Base-by-base conservation (phyloP, 2,888 invertebrate species). In the Aphrophora alni region DNA sequence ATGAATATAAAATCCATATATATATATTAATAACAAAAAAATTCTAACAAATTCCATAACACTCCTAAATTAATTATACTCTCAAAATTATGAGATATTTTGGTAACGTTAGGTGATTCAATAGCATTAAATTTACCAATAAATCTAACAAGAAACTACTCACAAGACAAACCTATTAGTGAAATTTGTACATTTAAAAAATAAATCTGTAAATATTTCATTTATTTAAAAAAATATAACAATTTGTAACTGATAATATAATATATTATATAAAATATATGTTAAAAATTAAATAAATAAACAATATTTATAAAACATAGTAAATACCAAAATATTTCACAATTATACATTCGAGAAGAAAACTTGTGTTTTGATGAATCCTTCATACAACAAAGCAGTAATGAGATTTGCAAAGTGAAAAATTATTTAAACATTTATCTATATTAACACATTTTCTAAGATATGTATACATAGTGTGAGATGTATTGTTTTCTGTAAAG, bases 41-140 rank as follows among this genome's bases (percentile, higher is more conserved):
- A 33, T n/a, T 21, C 5, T 59, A 59, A 59, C 59, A 59, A 59
- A 59, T 59, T 59, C 59, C 59, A 59, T 59, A 59, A 59, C 59
- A 59, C 59, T 59, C 21, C 59, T 59, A 59, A 59, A 59, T 59
- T 21, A 59, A 59, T n/a, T 59, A 59, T 59, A 59, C 59, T 59
- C 59, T 59, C 59, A 59, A 59, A 59, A 59, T 59, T 59, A 59
- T 59, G 59, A 59, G 59, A 59, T 59, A 59, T 59, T 59, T 59
- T 59, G 59, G 59, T 59, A 59, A 59, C 59, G 21, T 59, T 59
- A 3, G 59, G 3, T 3, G 21, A 21, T 59, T 5, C 14, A 59
- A 59, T 1, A 59, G 59, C 59, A 21, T 59, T 21, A 5, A 21
- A 59, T 21, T 59, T 44, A 14, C 3, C 44, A 44, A 44, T 14